Evolutionary conservation across 2,888 invertebrate genomes (phyloP), one percentile per base, ranked within the genome.

Genomic region (Arenicola marina): DNA sequence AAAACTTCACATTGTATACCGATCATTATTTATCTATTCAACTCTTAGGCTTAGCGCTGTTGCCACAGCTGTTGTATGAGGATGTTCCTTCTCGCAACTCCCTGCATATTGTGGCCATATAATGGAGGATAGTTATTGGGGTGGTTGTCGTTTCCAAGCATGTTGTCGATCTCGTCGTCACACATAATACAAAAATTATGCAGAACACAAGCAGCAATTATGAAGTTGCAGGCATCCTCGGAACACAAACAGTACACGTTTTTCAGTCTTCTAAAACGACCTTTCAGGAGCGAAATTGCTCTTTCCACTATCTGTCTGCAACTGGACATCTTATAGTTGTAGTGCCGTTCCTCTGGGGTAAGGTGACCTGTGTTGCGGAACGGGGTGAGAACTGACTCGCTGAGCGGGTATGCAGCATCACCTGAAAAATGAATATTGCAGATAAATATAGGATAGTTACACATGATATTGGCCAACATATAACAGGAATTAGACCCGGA

Each of bases 211-310:
- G 26, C 18, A 15, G 53, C 31, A 11, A 24, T 4, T 15, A 53
- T 53, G 21, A 31, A 15, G 11, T 53, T 11, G 4, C 4, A 15
- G 11, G 29, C 29, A 11, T 15, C 21, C 21, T 53, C 53, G 7
- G 29, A 28, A 24, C 29, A 15, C 11, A 28, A 28, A 11, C 29
- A 31, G 11, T 53, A 15, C 11, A 53, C 11, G 29, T 26, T 18
- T 31, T 53, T 4, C 21, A 60, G 44, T 43, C 38, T 18, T n/a
- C 38, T 21, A 53, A 66, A 67, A 53, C 62, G 66, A 24, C 59
- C 55, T 55, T 67, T 66, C 31, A 67, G 46, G 2, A 62, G 32
- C 7, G 44, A 51, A 58, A 65, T 58, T n/a, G 65, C 58, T 7
- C 59, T 43, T 45, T 66, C 67, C 4, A 65, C 46, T 7, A 31